phyloP scores from a whole-genome alignment of 2,888 invertebrate species.

The Iphiclides podalirius region DNA sequence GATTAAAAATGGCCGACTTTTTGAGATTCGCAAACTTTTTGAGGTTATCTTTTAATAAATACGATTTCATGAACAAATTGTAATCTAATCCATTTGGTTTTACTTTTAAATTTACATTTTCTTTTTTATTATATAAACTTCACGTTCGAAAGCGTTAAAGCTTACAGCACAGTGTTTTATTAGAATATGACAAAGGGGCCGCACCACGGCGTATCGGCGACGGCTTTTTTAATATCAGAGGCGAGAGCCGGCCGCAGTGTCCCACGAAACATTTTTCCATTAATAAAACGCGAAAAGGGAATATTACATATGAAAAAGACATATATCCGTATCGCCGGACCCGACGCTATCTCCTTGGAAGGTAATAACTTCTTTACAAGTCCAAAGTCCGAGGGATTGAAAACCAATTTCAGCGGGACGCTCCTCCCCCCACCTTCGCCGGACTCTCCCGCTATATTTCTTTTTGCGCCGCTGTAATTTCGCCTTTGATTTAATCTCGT shows the following conservation, averaged over 20 bases:
- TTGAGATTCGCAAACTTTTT: too few species aligned
- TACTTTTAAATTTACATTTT: too few species aligned
- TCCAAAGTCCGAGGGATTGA: constrained; percentile 82
- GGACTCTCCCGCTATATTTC: constrained; percentile 75
- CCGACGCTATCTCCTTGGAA: constrained; percentile 79
- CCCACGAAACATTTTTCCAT: constrained; percentile 79
- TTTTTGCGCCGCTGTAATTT: constrained; percentile 80
- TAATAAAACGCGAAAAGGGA: constrained; percentile 81
- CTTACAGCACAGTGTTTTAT: constrained; percentile 1
- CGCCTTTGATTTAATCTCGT: constrained; percentile 80
- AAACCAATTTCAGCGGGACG: constrained; percentile 81
- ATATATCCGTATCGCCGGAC: constrained; percentile 80
- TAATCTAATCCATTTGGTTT: too few species aligned
- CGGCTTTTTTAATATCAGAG: constrained; percentile 72
- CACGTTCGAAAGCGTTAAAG: neutral
- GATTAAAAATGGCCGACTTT: too few species aligned
- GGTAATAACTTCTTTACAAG: constrained; percentile 83
- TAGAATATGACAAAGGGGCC: constrained; percentile 45
- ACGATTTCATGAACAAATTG: too few species aligned
- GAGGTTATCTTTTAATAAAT: too few species aligned
- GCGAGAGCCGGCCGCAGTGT: constrained; percentile 69
- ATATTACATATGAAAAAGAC: constrained; percentile 81
- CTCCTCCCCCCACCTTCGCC: constrained; percentile 71
- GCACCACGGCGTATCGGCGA: constrained; percentile 53
- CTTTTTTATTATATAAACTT: constrained; percentile 18